Base-by-base conservation (phyloP, 2,888 invertebrate species). In the Cataglyphis albicans region DNA sequence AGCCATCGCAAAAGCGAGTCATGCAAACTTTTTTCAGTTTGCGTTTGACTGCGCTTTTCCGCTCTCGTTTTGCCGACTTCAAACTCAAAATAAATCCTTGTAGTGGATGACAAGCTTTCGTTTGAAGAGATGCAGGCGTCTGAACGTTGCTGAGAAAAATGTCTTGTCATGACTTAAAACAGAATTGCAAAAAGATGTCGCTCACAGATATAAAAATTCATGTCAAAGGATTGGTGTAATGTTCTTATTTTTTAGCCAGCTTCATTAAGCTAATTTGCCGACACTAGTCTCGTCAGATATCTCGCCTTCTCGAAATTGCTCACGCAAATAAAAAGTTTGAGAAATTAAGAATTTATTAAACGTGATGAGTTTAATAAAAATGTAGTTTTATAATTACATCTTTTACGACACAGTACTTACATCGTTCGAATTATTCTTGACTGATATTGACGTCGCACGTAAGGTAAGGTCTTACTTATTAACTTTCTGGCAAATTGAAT, bases 21-120 rank as follows among this genome's bases (percentile, higher is more conserved):
- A 15, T 18, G 21, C 21, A 25, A 32, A 63, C 12, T 61, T 21
- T 32, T 73, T 44, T 21, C 10, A 15, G 12, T n/a, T n/a, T 0
- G 59, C 41, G 4, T 74, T 61, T 15, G 29, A 61, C 21, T 32
- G 32, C 15, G 21, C 15, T 63, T 63, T 63, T 29, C 7, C 32
- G 41, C 29, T 5, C 41, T 61, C 29, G 44, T 61, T 73, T 44
- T 29, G 57, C 18, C 29, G 32, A 44, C 29, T n/a, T 59, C 32
- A 29, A 73, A 44, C 61, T 73, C n/a, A 4, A 84, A 85, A 81
- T 87, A 87, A 81, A 84, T 84, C 57, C 64, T 78, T 57, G 57
- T 61, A 52, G 35, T n/a, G 52, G 48, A 38, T n/a, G 10, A 15
- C 52, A 73, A 61, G 48, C 35, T 67, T 73, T 63, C 41, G 67